Evolutionary conservation across 2,888 invertebrate genomes (phyloP), one percentile per base, ranked within the genome.

Genomic region (Amitus sp.): DNA sequence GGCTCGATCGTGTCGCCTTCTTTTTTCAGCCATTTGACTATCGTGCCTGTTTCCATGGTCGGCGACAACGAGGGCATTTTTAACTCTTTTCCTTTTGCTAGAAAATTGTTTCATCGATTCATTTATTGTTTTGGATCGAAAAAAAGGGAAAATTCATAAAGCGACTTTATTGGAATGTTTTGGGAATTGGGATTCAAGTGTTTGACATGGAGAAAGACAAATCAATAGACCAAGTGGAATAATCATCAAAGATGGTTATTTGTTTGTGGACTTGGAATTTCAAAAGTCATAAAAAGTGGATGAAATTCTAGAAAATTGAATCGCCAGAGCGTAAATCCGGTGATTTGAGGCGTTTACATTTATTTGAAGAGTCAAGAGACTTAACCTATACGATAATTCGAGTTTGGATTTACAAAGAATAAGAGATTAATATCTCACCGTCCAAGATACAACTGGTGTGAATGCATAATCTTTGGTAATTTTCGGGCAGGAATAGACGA

Each of bases 11-110:
- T 51, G 30, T 85, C 86, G 62, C 88, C 88, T 82, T 86, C 87
- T 59, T 85, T 84, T 70, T 86, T 87, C 12, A 84, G 55, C 87
- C 87, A 87, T 66, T 85, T 85, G 0, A 87, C 83, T 28, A 87
- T 85, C 1, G 86, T 87, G 5, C 88, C 88, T 65, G 83, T 84
- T 57, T 85, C 84, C 88, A 88, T 88, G 2, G 88, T 88, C 1
- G 88, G 88, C 0, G 88, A 88, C 23, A 88, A 74, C 0, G 88
- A 84, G 10, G 88, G 88, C 88, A 88, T 85, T 39, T 81, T 76
- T 2, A 85, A 54, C 63, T 81, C 79, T 53, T 78, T 82, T 7
- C 84, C 84, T 60, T 75, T 76, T 3, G 81, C 84, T 83, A 61
- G 53, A 47, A 23, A 43, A 53, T 45, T 27, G 13, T 39, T 17